These are phyloP conservation scores for Drosophila phalerata DNA, from an alignment of 2,888 invertebrate genomes.

Conservation along the genomic window DNA sequence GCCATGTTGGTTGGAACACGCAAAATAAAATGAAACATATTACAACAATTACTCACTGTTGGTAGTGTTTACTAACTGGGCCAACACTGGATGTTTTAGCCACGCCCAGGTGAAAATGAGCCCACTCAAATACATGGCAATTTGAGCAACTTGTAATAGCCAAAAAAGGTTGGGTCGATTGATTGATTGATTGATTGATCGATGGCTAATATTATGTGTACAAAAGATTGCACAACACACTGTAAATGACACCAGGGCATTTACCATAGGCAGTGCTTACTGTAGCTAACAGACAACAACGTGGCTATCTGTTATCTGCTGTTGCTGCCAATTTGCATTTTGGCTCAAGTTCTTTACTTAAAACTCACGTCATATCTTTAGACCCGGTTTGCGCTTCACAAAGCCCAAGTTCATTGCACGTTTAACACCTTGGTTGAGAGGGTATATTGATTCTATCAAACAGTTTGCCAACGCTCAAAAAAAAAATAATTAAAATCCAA, in stretches of 20 bases:
- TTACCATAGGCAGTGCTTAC: conserved; percentile 1
- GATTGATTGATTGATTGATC: conserved; percentile 41
- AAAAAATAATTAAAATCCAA: no score
- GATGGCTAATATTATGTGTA: not conserved
- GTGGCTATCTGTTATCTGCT: conserved; percentile 34
- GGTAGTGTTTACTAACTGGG: conserved; percentile 9
- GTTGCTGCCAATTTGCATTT: conserved; percentile 65
- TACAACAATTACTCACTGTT: conserved; percentile 44
- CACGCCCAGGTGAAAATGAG: conserved; percentile 44
- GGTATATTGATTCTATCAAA: not conserved
- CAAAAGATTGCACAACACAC: conserved; percentile 4
- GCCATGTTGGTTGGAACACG: conserved; percentile 41
- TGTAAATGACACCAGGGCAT: conserved; percentile 9
- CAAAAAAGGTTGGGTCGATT: conserved; percentile 32
- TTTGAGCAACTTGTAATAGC: conserved; percentile 30
- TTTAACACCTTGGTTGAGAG: conserved; percentile 6
- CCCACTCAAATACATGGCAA: conserved; percentile 2
- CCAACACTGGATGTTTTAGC: conserved; percentile 20
- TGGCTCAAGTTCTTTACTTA: conserved; percentile 42
- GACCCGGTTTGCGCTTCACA: conserved; percentile 38
- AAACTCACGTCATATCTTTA: conserved; percentile 41
- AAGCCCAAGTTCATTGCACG: conserved; percentile 35
- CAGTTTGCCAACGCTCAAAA: not conserved
- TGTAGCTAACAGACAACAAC: not conserved
- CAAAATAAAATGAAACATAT: conserved; percentile 27